These are phyloP conservation scores for Taurulus bubalis DNA, from an alignment of 2,113 vertebrate genomes.

Conservation along the genomic window DNA sequence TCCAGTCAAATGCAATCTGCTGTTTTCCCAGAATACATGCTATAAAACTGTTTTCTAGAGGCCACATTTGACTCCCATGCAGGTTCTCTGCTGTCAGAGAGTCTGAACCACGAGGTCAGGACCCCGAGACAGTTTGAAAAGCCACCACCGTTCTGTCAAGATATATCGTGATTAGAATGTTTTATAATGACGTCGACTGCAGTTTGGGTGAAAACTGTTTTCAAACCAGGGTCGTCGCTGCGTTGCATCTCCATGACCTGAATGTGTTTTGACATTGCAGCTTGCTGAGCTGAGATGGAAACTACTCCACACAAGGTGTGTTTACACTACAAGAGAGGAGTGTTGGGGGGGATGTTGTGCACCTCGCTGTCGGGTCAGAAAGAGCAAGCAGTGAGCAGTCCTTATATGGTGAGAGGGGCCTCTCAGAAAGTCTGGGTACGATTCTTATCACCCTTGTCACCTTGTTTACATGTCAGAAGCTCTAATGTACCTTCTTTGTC, in stretches of 20 bases:
- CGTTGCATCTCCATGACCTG: conserved; percentile 15
- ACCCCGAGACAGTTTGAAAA: not conserved
- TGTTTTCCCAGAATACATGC: not conserved
- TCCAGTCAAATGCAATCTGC: conserved; percentile 10
- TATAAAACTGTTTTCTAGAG: not conserved
- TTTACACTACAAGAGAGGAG: conserved; percentile 53
- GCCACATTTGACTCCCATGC: not conserved
- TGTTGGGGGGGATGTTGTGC: conserved; percentile 18
- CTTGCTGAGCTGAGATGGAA: conserved; percentile 42
- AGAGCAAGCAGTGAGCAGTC: conserved; percentile 40
- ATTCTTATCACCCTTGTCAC: not conserved
- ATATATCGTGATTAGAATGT: not conserved
- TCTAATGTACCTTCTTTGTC: too few species aligned
- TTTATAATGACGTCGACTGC: too few species aligned
- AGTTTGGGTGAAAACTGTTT: not conserved
- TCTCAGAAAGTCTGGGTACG: conserved; percentile 10
- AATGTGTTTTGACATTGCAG: conserved; percentile 50
- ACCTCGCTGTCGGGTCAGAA: conserved; percentile 22
- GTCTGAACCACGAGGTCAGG: not conserved
- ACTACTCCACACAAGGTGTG: conserved; percentile 34
- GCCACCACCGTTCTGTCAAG: too few species aligned
- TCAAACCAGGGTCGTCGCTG: not conserved
- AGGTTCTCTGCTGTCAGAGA: not conserved
- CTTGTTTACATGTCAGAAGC: too few species aligned
- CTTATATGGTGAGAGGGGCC: conserved; percentile 67